Evolutionary conservation across 2,797 vertebrate species (phyloP), one percentile per base, ranked within the genome.

Genomic region (Hippocampus kuda): DNA sequence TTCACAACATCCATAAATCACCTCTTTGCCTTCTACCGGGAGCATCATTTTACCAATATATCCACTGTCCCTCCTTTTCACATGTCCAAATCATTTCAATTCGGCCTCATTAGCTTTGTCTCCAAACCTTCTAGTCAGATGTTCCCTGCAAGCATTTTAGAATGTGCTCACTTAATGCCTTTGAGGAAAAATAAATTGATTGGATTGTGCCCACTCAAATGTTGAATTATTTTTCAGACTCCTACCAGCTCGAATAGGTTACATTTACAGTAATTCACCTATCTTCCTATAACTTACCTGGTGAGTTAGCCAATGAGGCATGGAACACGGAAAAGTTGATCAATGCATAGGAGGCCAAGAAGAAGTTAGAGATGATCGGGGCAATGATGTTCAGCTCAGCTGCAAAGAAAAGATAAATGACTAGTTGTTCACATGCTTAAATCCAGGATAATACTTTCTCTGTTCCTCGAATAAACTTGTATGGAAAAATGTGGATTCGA

Each of bases 301-400:
- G 97, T 67, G 97, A 99, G 86, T 98, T 99, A 69, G 97, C 97
- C 85, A 98, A 89, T n/a, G 97, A 99, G 5, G 97, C 97, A 66
- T 98, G 97, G 87, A 99, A 98, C 78, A 98, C 96, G 0, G 97
- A 98, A 86, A 98, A 99, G 88, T 99, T 99, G 86, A 98, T 99
- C 89, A 99, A 87, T 67, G 97, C 97, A 42, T 99, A 99, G 0
- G 97, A 99, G 1, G 97, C 95, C 91, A 99, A 86, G 89, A 99
- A 99, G 81, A 98, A 99, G 84, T 99, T 99, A 68, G 97, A 99
- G 88, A 98, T 99, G 89, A 99, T 99, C 67, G 96, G 97, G 73
- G 97, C 97, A 61, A 99, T 99, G 44, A 91, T 65, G 69, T 99
- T 99, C 84, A 99, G 77, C 86, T 99, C 67, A 10, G 94, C 97